Conservation (phyloP, 2,888 invertebrate species). For the Napeogenes inachia region DNA sequence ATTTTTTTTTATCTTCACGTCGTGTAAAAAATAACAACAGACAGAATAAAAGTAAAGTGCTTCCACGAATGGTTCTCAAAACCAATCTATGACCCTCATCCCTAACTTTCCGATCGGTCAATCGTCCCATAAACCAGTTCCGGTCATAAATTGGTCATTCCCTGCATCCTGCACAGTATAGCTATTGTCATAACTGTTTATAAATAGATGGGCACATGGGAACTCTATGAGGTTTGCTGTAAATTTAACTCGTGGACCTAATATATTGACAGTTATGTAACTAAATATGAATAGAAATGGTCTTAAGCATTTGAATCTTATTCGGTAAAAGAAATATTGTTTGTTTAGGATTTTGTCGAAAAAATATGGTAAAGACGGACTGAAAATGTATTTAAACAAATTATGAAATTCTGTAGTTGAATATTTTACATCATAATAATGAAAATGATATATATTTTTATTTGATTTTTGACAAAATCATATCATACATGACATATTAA, state of each 20-base stretch:
- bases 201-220: conserved; percentile 33
- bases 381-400: neutral
- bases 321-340: no score
- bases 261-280: neutral
- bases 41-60: neutral
- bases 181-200: conserved; percentile 56
- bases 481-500: no score
- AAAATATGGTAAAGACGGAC: no score
- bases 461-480: no score
- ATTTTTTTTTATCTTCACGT: no score
- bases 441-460: no score
- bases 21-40: no score
- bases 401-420: neutral
- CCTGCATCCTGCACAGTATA: conserved; percentile 56
- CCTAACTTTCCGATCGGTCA: conserved; percentile 51
- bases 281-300: no score
- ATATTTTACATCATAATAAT: neutral
- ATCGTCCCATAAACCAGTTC: conserved; percentile 61
- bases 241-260: neutral
- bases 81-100: conserved; percentile 26
- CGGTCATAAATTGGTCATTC: conserved; percentile 67
- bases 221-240: conserved; percentile 9
- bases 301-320: no score
- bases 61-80: conserved; percentile 14
- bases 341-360: no score